Base-by-base conservation (phyloP, 2,113 vertebrate genomes). In the Butorides virescens region DNA sequence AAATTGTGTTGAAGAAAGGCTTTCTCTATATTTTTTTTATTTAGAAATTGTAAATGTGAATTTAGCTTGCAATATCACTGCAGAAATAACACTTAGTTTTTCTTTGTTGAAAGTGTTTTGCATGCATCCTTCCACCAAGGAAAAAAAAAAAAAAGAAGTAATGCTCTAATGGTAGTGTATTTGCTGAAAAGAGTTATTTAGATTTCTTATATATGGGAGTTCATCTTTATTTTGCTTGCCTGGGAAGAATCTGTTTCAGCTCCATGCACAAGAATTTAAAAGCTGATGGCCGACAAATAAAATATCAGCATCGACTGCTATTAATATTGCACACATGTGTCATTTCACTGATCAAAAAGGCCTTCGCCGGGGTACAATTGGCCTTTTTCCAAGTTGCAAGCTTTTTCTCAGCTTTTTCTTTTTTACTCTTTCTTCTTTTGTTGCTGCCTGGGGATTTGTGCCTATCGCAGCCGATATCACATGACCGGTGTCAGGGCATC, bases 241-340 rank as follows among this genome's bases (percentile, higher is more conserved):
- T 92, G 88, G 92, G 92, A 96, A 97, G 80, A 95, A 96, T 74
- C 42, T 61, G 91, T 93, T 96, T 96, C 93, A 62, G 67, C 84
- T 96, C 89, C 50, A 1, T 95, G 96, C 73, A 19, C 83, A 97
- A 97, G 93, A 97, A 98, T 97, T 97, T 97, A 73, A 93, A 97
- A 97, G 91, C 97, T 94, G 93, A 89, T 68, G 67, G 92, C 95
- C 86, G 77, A 82, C 95, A 98, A 97, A 97, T 95, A 95, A 97
- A 98, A 97, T 95, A 98, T 98, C 98, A 98, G 98, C 98, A 98
- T 98, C 92, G 44, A 95, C 95, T 95, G 97, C 98, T 98, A 97
- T 98, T 98, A 99, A 99, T 99, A 98, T 99, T 98, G 98, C 98
- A 98, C 98, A 98, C 98, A 98, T 99, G 98, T 99, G 97, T 98